Conservation (phyloP, 2,113 vertebrate species). For the Ondatra zibethicus region DNA sequence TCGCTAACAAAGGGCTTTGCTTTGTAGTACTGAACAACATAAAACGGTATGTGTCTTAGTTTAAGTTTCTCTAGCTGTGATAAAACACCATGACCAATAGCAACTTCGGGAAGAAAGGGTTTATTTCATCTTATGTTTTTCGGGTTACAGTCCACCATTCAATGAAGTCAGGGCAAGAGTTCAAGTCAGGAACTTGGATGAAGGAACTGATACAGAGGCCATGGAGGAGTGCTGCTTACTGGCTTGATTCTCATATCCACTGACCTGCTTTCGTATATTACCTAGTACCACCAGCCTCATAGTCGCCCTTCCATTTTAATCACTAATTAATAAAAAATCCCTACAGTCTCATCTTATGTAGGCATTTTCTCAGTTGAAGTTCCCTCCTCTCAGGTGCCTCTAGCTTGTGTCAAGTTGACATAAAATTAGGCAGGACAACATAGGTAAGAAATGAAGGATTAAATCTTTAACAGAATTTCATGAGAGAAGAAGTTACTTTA, state of each 20-base stretch:
- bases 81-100: too few species aligned
- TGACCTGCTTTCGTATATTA: neutral
- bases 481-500: neutral
- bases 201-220: neutral
- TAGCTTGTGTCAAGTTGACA: neutral
- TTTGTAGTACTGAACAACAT: too few species aligned
- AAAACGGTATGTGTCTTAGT: too few species aligned
- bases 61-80: too few species aligned
- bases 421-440: neutral
- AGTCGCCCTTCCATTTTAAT: neutral
- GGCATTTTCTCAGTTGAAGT: neutral
- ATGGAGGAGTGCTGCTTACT: neutral
- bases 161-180: neutral
- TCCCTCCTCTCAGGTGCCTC: neutral
- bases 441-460: neutral
- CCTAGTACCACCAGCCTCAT: neutral
- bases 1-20: too few species aligned
- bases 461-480: neutral
- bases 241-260: neutral
- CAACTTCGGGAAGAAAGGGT: neutral
- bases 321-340: neutral
- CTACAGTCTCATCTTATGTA: too few species aligned
- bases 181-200: neutral
- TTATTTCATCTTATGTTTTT: neutral
- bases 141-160: neutral